These are phyloP conservation scores for Crotalus tigris DNA, from an alignment of 2,113 vertebrate species.

Conservation along the genomic window DNA sequence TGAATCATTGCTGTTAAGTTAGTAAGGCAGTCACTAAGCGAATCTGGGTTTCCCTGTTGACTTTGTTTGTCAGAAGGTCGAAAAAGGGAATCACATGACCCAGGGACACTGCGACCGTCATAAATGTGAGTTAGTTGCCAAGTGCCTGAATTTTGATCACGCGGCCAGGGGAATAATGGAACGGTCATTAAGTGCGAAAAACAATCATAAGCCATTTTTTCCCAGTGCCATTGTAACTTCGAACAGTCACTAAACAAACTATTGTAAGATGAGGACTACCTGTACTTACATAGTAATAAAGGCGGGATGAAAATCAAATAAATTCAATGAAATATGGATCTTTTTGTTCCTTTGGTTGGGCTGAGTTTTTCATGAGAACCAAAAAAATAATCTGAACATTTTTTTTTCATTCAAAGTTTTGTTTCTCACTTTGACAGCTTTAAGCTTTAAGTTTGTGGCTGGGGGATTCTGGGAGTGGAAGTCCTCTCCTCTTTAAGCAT, in stretches of 20 bases:
- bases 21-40: background rate
- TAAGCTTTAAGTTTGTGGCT: too few species aligned
- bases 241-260: background rate
- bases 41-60: background rate
- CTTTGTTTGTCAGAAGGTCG: background rate
- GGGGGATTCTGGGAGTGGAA: background rate
- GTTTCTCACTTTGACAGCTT: background rate
- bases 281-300: too few species aligned
- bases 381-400: too few species aligned
- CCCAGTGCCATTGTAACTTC: background rate
- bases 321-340: too few species aligned
- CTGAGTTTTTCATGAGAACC: too few species aligned
- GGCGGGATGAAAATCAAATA: too few species aligned
- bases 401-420: too few species aligned
- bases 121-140: background rate
- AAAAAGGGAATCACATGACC: background rate
- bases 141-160: background rate
- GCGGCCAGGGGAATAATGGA: too few species aligned
- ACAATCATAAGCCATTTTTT: background rate
- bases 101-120: rapidly evolving
- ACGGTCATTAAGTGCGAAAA: background rate
- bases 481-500: too few species aligned
- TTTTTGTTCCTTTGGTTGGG: too few species aligned
- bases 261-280: background rate
- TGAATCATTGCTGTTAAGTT: background rate